Conservation (phyloP, 2,797 vertebrate species). For the Spea hammondii region DNA sequence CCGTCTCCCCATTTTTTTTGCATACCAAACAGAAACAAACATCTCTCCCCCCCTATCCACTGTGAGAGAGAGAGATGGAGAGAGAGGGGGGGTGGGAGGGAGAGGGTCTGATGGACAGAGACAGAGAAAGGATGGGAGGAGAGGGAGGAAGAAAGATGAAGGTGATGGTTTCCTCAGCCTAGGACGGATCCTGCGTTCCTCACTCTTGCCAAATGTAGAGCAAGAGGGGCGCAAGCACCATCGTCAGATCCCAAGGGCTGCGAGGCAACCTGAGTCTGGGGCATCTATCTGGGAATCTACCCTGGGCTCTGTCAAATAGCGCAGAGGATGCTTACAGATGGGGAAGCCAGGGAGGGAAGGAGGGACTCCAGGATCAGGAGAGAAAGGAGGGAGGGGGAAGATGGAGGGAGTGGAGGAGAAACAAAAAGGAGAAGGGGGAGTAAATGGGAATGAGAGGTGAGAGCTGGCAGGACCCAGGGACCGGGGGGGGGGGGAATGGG, state of each 20-base stretch:
- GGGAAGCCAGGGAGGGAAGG: background rate
- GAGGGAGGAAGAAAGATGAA: slow-evolving; percentile 10
- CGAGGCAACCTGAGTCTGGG: background rate
- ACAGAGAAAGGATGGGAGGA: background rate
- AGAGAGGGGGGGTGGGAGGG: background rate
- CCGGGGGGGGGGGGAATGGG: no score
- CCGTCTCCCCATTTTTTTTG: slow-evolving; percentile 75
- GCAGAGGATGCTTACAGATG: background rate
- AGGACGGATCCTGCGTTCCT: no score
- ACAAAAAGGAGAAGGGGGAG: background rate
- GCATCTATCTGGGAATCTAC: background rate
- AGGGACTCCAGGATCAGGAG: background rate
- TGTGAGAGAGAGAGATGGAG: background rate
- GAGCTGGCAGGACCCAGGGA: no score
- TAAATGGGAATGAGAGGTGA: background rate
- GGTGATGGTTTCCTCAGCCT: background rate
- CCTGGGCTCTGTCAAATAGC: background rate
- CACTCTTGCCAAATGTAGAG: background rate
- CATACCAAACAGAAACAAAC: slow-evolving; percentile 82
- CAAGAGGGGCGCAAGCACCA: background rate
- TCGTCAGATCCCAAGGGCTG: background rate
- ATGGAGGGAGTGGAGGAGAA: background rate
- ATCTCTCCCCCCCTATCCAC: slow-evolving; percentile 54
- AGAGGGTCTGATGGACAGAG: no score
- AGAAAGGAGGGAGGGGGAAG: background rate